Base-by-base conservation (phyloP, 2,113 vertebrate genomes). In the Stigmatopora nigra region DNA sequence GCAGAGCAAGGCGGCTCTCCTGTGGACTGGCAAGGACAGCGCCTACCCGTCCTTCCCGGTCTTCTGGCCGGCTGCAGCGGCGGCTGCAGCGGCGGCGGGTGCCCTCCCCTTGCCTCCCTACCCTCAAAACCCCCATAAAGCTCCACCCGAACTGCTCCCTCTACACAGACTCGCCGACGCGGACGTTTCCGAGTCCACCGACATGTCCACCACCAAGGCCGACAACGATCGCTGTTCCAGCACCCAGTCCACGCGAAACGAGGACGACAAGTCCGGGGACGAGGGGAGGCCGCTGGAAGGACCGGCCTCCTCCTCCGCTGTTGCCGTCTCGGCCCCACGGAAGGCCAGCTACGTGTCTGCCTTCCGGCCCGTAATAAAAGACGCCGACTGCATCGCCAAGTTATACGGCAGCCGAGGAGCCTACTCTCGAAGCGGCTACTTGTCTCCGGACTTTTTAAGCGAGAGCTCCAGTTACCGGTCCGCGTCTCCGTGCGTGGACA, bases 391-490 rank as follows among this genome's bases (percentile, higher is more conserved):
- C 74, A 95, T 98, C 65, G 94, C 94, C 58, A 97, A 97, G 72
- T 91, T 98, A 47, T 98, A 98, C 61, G 94, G 93, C 4, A 95
- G 89, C 83, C 70, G 94, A 15, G 91, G 91, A 35, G 85, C 89
- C 0, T 94, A 90, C 51, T 78, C 86, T 3, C 91, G 70, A 75
- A 87, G 88, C 49, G 94, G 94, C 5, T 96, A 96, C 64, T 76
- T 93, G 48, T 96, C 94, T 1, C 94, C 94, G 16, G 95, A 97
- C 80, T 93, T 95, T 65, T 87, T 97, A 73, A 98, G 95, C 55
- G 94, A 97, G 75, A 96, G 93, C 72, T 97, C 94, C 4, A 96
- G 94, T 81, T 98, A 95, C 82, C 90, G 92, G n/a, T 96, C 94
- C 0, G 84, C 88, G 67, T 96, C 94, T 15, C 95, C 95, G 2